Evolutionary conservation across 35 echinoderm and acorn worm genomes (phyloP), one percentile per base, ranked within the genome.

Genomic region (Diadema setosum): DNA sequence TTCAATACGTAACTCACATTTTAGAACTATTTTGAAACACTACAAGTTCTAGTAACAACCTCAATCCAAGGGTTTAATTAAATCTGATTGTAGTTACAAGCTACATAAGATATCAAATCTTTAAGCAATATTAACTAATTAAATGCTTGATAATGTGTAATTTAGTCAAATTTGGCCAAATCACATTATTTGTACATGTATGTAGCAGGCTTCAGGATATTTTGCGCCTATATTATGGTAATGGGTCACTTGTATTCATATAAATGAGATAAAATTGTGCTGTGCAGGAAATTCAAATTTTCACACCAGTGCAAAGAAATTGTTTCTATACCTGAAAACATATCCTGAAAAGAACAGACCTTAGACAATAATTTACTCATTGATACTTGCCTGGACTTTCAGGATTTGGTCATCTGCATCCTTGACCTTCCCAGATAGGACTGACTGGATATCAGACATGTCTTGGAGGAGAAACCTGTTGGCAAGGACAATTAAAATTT

Each of bases 391-490:
- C 91, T 97, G 91, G 57, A 97, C 81, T 73, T 90, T 90, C 50
- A 86, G 91, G 45, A 97, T 75, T 80, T 97, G 91, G 31, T 90
- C 84, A 16, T 97, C 95, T 24, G 87, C 88, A 56, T 80, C 49
- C 48, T 83, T 87, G 4, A 97, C 80, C 84, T 74, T 93, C 15
- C 34, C 61, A 36, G 57, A 75, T 27, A 97, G 65, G 25, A 89
- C 52, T 0, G 74, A 29, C 36, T 87, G 81, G 20, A 97, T 90
- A 25, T 31, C 81, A 20, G 87, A 37, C 55, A 90, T 90, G 46
- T 93, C 91, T 87, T 97, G 95, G 18, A 97, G 64, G 27, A 97
- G 45, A 64, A 97, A 97, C 95, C 95, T 97, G 87, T 32, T 39
- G 34, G 0, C 33, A 48, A 17, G 11, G 25, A 78, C 18, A 16